These are phyloP conservation scores for Enteromius radiatus DNA, from an alignment of 2,797 vertebrate species.

Conservation along the genomic window DNA sequence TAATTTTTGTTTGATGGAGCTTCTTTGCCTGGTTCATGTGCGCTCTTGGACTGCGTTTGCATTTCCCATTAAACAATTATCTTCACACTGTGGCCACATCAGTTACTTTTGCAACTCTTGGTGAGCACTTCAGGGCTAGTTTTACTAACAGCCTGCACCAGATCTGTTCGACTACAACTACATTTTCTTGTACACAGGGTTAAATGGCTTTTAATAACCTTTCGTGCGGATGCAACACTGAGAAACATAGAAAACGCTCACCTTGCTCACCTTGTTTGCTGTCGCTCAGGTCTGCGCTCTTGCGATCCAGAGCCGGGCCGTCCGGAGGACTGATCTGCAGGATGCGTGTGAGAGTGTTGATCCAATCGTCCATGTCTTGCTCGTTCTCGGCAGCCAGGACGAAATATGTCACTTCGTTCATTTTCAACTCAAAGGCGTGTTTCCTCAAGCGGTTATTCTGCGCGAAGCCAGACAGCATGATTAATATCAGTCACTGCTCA, in stretches of 20 bases:
- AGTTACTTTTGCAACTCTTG: neutral
- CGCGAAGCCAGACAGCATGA: neutral
- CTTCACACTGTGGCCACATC: neutral
- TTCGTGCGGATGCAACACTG: neutral
- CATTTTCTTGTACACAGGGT: too few relatives aligned
- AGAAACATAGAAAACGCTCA: neutral
- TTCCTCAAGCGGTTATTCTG: slow-evolving; percentile 96
- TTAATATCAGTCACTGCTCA: neutral
- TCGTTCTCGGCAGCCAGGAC: slow-evolving; percentile 98
- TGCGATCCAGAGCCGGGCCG: slow-evolving; percentile 86
- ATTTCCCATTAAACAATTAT: neutral
- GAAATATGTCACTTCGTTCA: slow-evolving; percentile 98
- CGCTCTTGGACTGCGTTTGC: too few relatives aligned
- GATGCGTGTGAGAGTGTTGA: slow-evolving; percentile 93
- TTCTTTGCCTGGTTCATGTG: too few relatives aligned
- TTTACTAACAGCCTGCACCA: too few relatives aligned
- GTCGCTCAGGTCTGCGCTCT: slow-evolving; percentile 91
- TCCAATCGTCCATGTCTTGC: slow-evolving; percentile 99
- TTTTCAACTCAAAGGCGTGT: slow-evolving; percentile 97
- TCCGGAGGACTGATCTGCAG: slow-evolving; percentile 95
- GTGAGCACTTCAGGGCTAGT: neutral
- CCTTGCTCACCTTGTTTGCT: slow-evolving; percentile 85
- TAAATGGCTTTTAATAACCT: neutral
- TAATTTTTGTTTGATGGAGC: too few relatives aligned
- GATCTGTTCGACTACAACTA: too few relatives aligned